phyloP scores from a whole-genome alignment of 1,140 invertebrate genomes.

The Gonioctena quinquepunctata region DNA sequence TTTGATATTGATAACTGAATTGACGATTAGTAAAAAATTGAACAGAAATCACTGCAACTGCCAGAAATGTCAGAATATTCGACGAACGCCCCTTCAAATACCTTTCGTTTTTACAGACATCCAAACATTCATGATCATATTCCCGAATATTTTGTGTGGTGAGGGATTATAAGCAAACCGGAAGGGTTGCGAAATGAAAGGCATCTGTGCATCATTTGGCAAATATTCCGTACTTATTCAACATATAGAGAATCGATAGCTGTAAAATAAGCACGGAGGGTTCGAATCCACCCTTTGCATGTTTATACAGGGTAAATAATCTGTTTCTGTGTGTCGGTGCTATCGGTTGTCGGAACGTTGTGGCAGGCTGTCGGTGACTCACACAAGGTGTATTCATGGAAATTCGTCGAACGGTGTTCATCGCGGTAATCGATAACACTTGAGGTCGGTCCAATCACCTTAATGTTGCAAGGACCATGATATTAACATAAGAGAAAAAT shows the following conservation, averaged over 20 bases:
- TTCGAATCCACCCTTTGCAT: conserved; percentile 28
- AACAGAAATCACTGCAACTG: no score
- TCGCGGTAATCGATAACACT: no score
- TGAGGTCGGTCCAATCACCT: no score
- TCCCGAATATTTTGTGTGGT: no score
- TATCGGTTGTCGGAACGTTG: background rate
- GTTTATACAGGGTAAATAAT: conserved; percentile 27
- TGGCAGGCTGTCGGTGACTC: background rate
- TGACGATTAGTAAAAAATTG: no score
- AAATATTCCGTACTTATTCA: background rate
- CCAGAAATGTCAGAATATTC: no score
- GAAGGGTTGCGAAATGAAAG: background rate
- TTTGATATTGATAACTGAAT: no score
- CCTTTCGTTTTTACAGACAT: no score
- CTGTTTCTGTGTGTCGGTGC: background rate
- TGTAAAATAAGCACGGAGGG: background rate
- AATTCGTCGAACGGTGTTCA: no score
- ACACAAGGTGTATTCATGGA: background rate
- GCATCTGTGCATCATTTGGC: background rate
- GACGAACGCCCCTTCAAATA: no score
- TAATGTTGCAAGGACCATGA: no score
- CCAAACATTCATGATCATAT: background rate
- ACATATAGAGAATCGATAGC: background rate
- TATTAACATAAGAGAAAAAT: no score
- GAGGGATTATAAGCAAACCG: background rate